phyloP scores from a whole-genome alignment of 1,140 invertebrate species.

The Drosophila pruinosa region DNA sequence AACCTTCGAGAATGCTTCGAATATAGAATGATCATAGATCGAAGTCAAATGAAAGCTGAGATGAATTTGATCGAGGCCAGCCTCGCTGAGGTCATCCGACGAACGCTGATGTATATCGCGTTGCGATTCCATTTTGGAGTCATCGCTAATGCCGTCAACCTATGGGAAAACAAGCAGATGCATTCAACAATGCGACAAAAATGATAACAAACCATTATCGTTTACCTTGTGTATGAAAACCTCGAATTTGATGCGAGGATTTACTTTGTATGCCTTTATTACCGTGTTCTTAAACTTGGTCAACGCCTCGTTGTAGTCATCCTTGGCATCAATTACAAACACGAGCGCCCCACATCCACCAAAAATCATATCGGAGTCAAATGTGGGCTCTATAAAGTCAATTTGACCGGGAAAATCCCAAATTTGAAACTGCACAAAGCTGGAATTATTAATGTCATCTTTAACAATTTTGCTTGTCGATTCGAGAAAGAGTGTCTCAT shows the following conservation, averaged over 20 bases:
- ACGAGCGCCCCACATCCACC: conserved; percentile 97
- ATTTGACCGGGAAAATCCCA: conserved; percentile 99
- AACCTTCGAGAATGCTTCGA: conserved; percentile 99
- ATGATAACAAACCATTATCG: conserved; percentile 7
- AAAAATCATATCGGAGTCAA: conserved; percentile 98
- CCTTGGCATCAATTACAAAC: conserved; percentile 99
- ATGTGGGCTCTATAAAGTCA: conserved; percentile 97
- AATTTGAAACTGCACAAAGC: conserved; percentile 99
- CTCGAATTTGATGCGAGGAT: conserved; percentile 98
- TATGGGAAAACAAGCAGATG: conserved; percentile 64
- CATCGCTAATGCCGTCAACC: conserved; percentile 98
- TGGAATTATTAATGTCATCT: conserved; percentile 97
- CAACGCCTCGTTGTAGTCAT: conserved; percentile 98
- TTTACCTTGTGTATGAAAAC: conserved; percentile 96
- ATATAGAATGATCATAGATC: conserved; percentile 99
- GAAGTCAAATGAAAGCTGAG: conserved; percentile 98
- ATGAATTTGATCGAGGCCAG: conserved; percentile 93
- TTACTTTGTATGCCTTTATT: conserved; percentile 97
- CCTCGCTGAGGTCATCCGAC: conserved; percentile 96
- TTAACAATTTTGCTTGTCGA: conserved; percentile 99
- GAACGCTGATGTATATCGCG: conserved; percentile 98
- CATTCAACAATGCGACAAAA: not conserved
- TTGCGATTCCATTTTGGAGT: conserved; percentile 99
- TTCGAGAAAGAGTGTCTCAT: conserved; percentile 99
- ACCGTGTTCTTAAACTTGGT: conserved; percentile 96